These are phyloP conservation scores for Dicranocentrus wangi DNA, from an alignment of 2,888 invertebrate genomes.

Conservation along the genomic window DNA sequence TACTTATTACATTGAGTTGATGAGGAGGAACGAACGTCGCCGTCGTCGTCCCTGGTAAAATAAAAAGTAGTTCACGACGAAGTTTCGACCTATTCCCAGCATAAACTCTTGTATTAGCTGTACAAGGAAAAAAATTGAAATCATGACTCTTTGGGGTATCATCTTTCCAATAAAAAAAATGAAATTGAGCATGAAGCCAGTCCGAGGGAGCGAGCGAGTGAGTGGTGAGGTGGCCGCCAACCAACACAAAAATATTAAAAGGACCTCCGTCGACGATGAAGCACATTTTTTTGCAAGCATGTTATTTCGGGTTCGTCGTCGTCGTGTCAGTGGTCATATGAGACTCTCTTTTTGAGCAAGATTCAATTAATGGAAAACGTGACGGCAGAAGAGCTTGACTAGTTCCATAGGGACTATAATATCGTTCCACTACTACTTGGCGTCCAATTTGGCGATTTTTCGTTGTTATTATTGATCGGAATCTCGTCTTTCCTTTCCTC, in stretches of 20 bases:
- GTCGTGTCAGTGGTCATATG: conserved; percentile 48
- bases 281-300: conserved; percentile 14
- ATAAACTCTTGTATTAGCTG: background rate
- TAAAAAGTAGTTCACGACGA: background rate
- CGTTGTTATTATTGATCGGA: no score
- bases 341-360: conserved; percentile 22
- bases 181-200: conserved; percentile 57
- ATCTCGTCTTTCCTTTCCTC: no score
- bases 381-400: no score
- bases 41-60: no score
- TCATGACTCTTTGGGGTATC: conserved; percentile 55
- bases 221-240: conserved; percentile 42
- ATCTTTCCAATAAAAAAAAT: conserved; percentile 47
- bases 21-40: no score
- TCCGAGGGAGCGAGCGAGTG: no score
- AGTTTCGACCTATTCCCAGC: no score
- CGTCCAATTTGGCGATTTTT: no score
- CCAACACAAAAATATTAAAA: conserved; percentile 42
- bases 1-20: no score
- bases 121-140: conserved; percentile 40
- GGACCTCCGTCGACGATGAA: conserved; percentile 49
- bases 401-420: no score
- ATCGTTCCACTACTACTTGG: no score
- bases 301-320: conserved; percentile 34
- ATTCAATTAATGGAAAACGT: conserved; percentile 61